phyloP scores from a whole-genome alignment of 2,888 invertebrate genomes.

The Dryocosmus kuriphilus region DNA sequence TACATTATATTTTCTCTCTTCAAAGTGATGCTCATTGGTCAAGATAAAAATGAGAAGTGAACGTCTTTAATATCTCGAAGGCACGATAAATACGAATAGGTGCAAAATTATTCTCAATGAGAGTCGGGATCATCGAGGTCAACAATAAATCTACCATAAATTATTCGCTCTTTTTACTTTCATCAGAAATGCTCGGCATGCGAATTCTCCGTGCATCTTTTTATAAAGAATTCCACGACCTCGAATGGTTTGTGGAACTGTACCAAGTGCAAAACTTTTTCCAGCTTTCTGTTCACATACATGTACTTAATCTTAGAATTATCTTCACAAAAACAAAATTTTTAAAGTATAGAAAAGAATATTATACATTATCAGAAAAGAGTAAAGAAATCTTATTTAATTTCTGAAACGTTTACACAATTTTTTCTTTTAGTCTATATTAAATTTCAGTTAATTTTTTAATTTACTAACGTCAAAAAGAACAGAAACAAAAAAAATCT shows the following conservation, averaged over 20 bases:
- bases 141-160: conserved; percentile 25
- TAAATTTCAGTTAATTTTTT: too few species aligned
- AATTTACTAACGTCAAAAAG: too few species aligned
- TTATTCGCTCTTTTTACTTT: conserved; percentile 34
- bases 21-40: conserved; percentile 1
- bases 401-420: too few species aligned
- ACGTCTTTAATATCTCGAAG: conserved; percentile 16
- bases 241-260: conserved; percentile 19
- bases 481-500: too few species aligned
- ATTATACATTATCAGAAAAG: too few species aligned
- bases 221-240: conserved; percentile 14
- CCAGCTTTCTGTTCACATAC: conserved; percentile 16
- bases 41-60: conserved; percentile 25
- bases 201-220: conserved; percentile 29
- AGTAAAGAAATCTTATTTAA: too few species aligned
- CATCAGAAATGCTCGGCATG: conserved; percentile 30
- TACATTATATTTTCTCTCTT: background rate
- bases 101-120: conserved; percentile 17
- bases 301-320: background rate
- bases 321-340: background rate
- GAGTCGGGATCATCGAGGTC: background rate
- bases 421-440: too few species aligned
- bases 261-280: conserved; percentile 24
- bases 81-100: conserved; percentile 7
- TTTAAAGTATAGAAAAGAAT: too few species aligned